Base-by-base conservation (phyloP, 2,113 vertebrate genomes). In the Tenrec ecaudatus region DNA sequence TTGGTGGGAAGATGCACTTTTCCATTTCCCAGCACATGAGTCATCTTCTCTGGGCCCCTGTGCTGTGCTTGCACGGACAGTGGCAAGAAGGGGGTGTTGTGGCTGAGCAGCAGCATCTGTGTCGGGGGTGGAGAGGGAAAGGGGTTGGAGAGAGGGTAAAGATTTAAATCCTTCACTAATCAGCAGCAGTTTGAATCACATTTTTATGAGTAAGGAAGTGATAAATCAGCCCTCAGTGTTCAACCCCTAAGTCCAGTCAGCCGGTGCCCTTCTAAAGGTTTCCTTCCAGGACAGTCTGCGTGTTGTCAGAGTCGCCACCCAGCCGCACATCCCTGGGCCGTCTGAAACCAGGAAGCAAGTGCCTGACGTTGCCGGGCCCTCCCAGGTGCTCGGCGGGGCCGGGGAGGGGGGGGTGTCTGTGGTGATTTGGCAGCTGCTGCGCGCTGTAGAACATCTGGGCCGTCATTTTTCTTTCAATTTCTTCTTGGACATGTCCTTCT, bases 1-100 rank as follows among this genome's bases (percentile, higher is more conserved):
- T 94, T 97, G 97, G 97, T 96, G 97, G 98, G 98, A 98, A 98
- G 98, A 98, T 97, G 97, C 94, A 27, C 96, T 94, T 92, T 97
- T 95, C 93, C 97, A 97, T 97, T 98, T 98, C 98, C 98, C 98
- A 98, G 98, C 98, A 96, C 93, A 97, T 98, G 98, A 98, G 97
- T 98, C 98, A 98, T 97, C 97, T 97, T 96, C 97, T 91, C 95
- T 82, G 96, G 53, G 96, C 83, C 98, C 92, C 95, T 82, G 96
- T 53, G 96, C 84, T 94, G 96, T 96, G 94, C 97, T 86, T 97
- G 95, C 97, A 95, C 7, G 97, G 98, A 97, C 97, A 97, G 97
- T 68, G 33, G 97, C 47, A 15, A 97, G 94, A 97, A 96, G n/a
- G 93, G 38, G 96, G 96, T 94, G 95, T 97, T 88, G 92, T 95